Percentiles rank a stretch among this genome's conserved stretches.
These are phyloP conservation scores for Herpailurus yagouaroundi DNA, from an alignment of 2,113 vertebrate genomes.

Conservation along the genomic window DNA sequence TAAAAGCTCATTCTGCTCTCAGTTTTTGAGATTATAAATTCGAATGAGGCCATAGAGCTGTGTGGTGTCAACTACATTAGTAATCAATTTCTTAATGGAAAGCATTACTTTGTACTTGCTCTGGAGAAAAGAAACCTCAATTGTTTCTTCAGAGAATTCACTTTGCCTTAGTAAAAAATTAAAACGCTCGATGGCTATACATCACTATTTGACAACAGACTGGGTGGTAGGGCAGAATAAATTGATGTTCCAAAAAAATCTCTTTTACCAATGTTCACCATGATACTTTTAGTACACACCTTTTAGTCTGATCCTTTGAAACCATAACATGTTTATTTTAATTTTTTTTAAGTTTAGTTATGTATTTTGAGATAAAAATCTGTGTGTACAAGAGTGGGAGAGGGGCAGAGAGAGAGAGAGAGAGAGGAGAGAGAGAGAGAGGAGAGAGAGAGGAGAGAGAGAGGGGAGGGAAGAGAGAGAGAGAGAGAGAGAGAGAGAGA, in stretches of 20 bases:
- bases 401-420: too few relatives aligned
- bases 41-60: neutral
- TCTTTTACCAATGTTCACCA: neutral
- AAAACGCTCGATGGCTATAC: neutral
- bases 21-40: neutral
- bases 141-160: neutral
- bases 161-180: neutral
- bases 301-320: neutral
- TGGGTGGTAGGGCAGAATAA: neutral
- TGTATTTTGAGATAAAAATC: too few relatives aligned
- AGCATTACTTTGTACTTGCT: neutral
- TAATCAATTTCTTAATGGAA: neutral
- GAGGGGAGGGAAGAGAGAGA: too few relatives aligned
- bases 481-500: too few relatives aligned
- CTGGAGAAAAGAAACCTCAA: neutral
- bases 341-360: too few relatives aligned
- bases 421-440: too few relatives aligned
- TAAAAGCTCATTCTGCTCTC: neutral
- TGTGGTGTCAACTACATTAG: neutral
- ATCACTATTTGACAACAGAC: neutral
- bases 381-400: too few relatives aligned
- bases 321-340: neutral
- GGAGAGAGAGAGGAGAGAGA: too few relatives aligned
- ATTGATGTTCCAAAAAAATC: neutral
- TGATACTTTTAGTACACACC: neutral